These are phyloP conservation scores for Danio tinwini DNA, from an alignment of 2,797 vertebrate genomes.

Conservation along the genomic window DNA sequence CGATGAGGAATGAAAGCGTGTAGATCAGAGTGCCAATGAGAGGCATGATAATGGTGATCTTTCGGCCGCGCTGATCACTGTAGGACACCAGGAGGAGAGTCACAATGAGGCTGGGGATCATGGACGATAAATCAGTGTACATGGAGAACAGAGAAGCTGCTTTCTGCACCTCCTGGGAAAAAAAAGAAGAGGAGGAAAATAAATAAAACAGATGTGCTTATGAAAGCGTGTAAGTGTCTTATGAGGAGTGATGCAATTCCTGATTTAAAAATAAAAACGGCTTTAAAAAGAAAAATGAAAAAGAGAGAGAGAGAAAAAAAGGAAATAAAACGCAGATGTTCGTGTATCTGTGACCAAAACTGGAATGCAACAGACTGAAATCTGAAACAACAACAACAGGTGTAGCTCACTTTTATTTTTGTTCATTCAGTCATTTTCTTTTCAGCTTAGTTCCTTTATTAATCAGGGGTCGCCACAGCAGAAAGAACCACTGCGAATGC, in stretches of 20 bases:
- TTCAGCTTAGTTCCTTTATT: too few species aligned
- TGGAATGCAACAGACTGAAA: neutral
- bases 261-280: neutral
- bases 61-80: constrained; percentile 89
- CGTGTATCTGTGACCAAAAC: neutral
- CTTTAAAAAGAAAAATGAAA: neutral
- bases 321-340: constrained; percentile 33
- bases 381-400: constrained; percentile 37
- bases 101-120: constrained; percentile 85
- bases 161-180: constrained; percentile 88
- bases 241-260: neutral
- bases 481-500: too few species aligned
- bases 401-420: constrained; percentile 25
- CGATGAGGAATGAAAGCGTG: constrained; percentile 71
- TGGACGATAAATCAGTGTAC: constrained; percentile 83
- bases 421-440: too few species aligned
- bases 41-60: constrained; percentile 87
- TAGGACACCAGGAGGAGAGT: constrained; percentile 89
- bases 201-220: neutral
- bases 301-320: neutral
- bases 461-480: too few species aligned
- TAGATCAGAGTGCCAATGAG: constrained; percentile 80
- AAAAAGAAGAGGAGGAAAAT: constrained; percentile 41
- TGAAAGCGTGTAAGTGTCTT: neutral
- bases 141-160: constrained; percentile 86